Conservation (phyloP, 2,797 vertebrate genomes). For the Nasua narica region DNA sequence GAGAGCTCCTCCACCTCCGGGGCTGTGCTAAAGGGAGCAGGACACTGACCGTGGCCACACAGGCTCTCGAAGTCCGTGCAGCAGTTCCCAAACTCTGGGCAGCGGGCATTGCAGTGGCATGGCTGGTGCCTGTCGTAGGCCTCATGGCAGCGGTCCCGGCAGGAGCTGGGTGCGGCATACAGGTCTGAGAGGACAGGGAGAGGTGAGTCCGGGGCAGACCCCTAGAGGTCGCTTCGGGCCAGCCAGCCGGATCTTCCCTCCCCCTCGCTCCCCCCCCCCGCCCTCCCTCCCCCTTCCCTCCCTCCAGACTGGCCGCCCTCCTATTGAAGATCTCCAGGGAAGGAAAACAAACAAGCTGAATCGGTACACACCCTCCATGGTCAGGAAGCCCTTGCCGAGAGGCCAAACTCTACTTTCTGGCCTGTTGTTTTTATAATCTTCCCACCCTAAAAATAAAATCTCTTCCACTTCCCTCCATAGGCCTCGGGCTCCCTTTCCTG, state of each 20-base stretch:
- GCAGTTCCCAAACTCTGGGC: slow-evolving; percentile 69
- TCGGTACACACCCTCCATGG: slow-evolving; percentile 20
- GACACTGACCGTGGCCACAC: slow-evolving; percentile 69
- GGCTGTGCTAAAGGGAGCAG: neutral
- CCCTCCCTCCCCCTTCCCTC: neutral
- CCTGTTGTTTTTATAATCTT: slow-evolving; percentile 65
- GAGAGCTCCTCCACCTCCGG: neutral
- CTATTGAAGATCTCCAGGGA: slow-evolving; percentile 18
- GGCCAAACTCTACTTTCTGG: slow-evolving; percentile 19
- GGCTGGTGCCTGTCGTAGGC: slow-evolving; percentile 66
- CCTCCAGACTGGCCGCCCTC: neutral
- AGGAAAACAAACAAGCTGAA: slow-evolving; percentile 27
- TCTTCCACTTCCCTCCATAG: slow-evolving; percentile 42
- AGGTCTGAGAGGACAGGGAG: slow-evolving; percentile 60
- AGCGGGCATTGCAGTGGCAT: slow-evolving; percentile 81
- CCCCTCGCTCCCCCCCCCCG: no score
- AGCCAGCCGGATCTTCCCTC: fast-evolving
- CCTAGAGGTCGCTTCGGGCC: neutral
- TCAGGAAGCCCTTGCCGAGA: slow-evolving; percentile 62
- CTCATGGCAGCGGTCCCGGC: slow-evolving; percentile 80
- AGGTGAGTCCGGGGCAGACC: fast-evolving
- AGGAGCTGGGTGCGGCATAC: slow-evolving; percentile 77
- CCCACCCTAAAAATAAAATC: slow-evolving; percentile 69
- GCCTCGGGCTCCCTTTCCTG: slow-evolving; percentile 18
- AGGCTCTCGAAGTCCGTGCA: slow-evolving; percentile 75